Evolutionary conservation across 2,888 invertebrate species (phyloP), one percentile per base, ranked within the genome.

Genomic region (Neuroscelio doddi): DNA sequence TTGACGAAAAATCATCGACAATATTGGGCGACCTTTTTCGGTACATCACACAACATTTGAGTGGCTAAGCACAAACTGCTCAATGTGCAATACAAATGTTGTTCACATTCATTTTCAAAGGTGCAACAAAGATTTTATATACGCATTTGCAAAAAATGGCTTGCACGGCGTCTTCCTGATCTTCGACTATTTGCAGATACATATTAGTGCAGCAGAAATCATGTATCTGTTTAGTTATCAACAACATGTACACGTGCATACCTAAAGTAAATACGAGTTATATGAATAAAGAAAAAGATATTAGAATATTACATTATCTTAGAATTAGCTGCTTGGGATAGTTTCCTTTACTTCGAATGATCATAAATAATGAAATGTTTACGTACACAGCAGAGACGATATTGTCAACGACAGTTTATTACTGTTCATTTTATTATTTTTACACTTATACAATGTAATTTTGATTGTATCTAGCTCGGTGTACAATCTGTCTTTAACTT

Each of bases 321-420:
- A 83, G 81, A 73, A 80, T 82, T 83, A 83, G 81, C 79, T 77
- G 83, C 82, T 84, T 83, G 82, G 80, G 73, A 80, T 78, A 81
- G 76, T 81, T 80, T 80, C 73, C 76, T 76, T 74, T 79, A 77
- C 74, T 79, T 77, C 72, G 72, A 75, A 74, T 46, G 47, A 49
- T 47, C 51, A 57, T 39, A 64, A 42, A 32, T n/a, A 17, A 65
- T 52, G 59, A 56, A 45, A 49, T 46, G 55, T 46, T 49, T 30
- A 46, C 46, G 50, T 42, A 64, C 55, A 57, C 46, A 66, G 32
- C 64, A 73, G 71, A 73, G 64, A 56, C 66, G 64, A 57, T 66
- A 70, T 69, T 76, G 70, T 71, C 71, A 71, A 73, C 73, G 73
- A 71, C 44, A 68, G 70, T 78, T 79, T 75, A 78, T 74, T 77